A percentile compares a stretch with the other conserved stretches of the same genome.
Conservation (phyloP, 2,888 invertebrate genomes). For the Tricholauxania praeusta region DNA sequence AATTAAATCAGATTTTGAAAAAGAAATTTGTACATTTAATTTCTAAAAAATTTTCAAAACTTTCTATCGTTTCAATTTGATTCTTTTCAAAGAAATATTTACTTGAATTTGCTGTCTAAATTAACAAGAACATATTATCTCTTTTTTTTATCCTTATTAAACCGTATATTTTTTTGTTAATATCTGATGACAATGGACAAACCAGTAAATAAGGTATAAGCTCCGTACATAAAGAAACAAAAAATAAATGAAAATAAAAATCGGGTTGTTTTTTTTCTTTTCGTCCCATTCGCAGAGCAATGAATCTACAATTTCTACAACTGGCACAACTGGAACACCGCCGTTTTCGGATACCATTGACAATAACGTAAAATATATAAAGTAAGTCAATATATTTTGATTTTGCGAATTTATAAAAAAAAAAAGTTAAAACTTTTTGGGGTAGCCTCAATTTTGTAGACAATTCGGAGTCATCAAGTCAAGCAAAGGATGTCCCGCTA, state of each 20-base stretch:
- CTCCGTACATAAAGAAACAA: background rate
- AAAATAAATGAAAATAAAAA: background rate
- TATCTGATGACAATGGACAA: constrained; percentile 40
- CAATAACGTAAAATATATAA: constrained; percentile 47
- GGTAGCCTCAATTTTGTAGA: constrained; percentile 46
- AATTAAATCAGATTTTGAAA: too few relatives aligned
- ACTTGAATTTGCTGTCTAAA: constrained; percentile 42
- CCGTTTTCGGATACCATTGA: constrained; percentile 43
- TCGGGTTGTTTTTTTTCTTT: constrained; percentile 2
- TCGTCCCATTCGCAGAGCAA: constrained; percentile 40
- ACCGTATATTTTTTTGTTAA: constrained; percentile 26
- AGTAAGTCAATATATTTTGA: constrained; percentile 39
- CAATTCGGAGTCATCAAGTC: constrained; percentile 48
- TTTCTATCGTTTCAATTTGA: constrained; percentile 17
- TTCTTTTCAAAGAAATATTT: constrained; percentile 32
- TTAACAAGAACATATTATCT: constrained; percentile 37
- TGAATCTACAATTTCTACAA: constrained; percentile 47
- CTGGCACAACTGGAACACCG: constrained; percentile 44
- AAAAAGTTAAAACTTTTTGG: constrained; percentile 5
- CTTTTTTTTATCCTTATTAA: constrained; percentile 34
- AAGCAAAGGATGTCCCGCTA: constrained; percentile 39
- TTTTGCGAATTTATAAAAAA: too few relatives aligned
- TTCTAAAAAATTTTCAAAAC: constrained; percentile 28
- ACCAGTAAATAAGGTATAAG: constrained; percentile 38
- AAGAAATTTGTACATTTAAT: too few relatives aligned